phyloP scores from a whole-genome alignment of 2,888 invertebrate genomes.

The Teleogryllus oceanicus region DNA sequence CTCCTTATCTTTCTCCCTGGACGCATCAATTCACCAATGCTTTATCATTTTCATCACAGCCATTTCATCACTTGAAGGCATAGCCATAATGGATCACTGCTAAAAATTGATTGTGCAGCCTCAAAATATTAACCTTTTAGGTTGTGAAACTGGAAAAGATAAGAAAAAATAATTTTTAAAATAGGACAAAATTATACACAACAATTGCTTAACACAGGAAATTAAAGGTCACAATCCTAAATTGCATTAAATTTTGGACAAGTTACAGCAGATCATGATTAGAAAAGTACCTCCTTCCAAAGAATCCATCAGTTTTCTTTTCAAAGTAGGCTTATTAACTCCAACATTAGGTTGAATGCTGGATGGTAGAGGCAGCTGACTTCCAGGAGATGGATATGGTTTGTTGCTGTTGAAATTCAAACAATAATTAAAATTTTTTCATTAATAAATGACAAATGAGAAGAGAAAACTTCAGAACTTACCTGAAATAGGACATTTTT shows the following conservation, averaged over 20 bases:
- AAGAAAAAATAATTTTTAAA: too few relatives aligned
- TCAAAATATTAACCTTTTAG: conserved; percentile 21
- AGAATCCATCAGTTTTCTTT: conserved; percentile 70
- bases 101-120: too few relatives aligned
- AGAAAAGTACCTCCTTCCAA: conserved; percentile 56
- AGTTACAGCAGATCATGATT: too few relatives aligned
- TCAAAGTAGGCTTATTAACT: conserved; percentile 64
- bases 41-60: too few relatives aligned
- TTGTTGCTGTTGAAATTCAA: conserved; percentile 59
- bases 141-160: not conserved
- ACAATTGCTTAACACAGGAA: too few relatives aligned
- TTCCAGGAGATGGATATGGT: conserved; percentile 80
- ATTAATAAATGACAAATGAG: not conserved
- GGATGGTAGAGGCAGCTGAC: conserved; percentile 77
- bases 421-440: not conserved
- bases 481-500: conserved; percentile 84
- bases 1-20: too few relatives aligned
- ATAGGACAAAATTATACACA: too few relatives aligned
- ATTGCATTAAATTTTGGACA: too few relatives aligned
- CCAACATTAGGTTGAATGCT: conserved; percentile 53
- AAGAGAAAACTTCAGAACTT: conserved; percentile 29
- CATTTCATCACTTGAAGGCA: too few relatives aligned
- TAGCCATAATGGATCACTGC: too few relatives aligned
- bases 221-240: too few relatives aligned
- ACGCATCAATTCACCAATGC: too few relatives aligned